These are phyloP conservation scores for Parazoanthus darwini DNA, from an alignment of 92 coral and sea anemone species.

Conservation along the genomic window DNA sequence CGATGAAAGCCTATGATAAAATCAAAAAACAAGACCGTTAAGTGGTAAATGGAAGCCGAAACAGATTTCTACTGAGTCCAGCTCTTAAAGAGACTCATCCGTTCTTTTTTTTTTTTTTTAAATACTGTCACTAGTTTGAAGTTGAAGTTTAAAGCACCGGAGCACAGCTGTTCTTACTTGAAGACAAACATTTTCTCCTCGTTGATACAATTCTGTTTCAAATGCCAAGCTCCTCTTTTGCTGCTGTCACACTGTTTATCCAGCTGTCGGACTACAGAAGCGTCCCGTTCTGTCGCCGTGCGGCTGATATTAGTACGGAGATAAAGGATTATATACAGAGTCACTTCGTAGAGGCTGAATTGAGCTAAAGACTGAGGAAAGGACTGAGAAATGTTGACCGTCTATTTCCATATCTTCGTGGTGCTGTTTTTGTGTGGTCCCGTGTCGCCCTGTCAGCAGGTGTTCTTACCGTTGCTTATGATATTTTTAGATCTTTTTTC, in stretches of 20 bases:
- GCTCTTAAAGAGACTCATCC: neutral
- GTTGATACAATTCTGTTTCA: neutral
- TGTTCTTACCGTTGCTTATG: too few species aligned
- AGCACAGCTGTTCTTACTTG: neutral
- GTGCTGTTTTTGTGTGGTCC: neutral
- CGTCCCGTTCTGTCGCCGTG: neutral
- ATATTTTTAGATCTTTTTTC: too few species aligned
- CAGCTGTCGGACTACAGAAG: neutral
- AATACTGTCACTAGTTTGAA: too few species aligned
- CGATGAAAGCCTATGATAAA: neutral
- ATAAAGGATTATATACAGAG: neutral
- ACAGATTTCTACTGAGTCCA: too few species aligned
- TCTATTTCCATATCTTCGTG: neutral
- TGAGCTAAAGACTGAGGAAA: neutral
- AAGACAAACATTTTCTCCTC: neutral
- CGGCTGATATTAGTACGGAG: neutral
- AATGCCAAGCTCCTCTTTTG: neutral
- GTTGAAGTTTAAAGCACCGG: neutral
- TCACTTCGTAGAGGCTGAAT: too few species aligned
- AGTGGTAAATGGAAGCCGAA: neutral
- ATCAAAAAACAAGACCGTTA: neutral
- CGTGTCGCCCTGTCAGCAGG: conserved; percentile 10
- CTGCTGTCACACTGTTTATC: neutral
- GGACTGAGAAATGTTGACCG: neutral
- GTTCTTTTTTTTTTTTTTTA: neutral